These are phyloP conservation scores for Panulirus ornatus DNA, from an alignment of 1,140 invertebrate genomes.

Conservation along the genomic window DNA sequence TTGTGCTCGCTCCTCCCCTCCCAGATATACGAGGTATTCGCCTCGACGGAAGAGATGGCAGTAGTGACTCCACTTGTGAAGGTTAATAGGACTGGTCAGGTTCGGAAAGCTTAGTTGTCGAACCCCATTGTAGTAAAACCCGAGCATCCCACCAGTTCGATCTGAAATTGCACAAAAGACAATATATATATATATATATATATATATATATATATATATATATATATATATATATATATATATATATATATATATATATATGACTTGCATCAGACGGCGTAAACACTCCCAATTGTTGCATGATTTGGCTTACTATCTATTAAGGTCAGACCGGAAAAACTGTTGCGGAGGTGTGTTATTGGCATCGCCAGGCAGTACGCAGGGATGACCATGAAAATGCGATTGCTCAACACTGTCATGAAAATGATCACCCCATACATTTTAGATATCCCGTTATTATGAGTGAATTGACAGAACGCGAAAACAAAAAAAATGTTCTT, in stretches of 20 bases:
- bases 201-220: not conserved
- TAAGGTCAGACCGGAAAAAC: no score
- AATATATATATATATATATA: not conserved
- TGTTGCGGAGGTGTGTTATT: no score
- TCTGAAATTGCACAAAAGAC: constrained; percentile 40
- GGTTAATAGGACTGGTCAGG: constrained; percentile 26
- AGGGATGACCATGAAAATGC: no score
- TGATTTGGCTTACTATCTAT: no score
- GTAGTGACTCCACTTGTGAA: constrained; percentile 55
- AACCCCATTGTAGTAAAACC: constrained; percentile 64
- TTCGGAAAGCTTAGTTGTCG: constrained; percentile 49
- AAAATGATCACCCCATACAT: no score
- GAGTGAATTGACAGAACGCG: no score
- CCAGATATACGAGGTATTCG: constrained; percentile 28
- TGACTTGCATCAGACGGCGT: no score
- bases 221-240: not conserved
- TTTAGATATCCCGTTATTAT: no score
- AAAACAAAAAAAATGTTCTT: no score
- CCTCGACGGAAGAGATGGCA: constrained; percentile 43
- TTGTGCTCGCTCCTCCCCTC: constrained; percentile 14
- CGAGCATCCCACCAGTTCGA: constrained; percentile 32
- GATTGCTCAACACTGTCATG: no score
- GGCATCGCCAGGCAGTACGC: no score
- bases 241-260: not conserved
- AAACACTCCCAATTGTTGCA: no score